These are phyloP conservation scores for Apis florea DNA, from an alignment of 1,140 invertebrate genomes.

Conservation along the genomic window DNA sequence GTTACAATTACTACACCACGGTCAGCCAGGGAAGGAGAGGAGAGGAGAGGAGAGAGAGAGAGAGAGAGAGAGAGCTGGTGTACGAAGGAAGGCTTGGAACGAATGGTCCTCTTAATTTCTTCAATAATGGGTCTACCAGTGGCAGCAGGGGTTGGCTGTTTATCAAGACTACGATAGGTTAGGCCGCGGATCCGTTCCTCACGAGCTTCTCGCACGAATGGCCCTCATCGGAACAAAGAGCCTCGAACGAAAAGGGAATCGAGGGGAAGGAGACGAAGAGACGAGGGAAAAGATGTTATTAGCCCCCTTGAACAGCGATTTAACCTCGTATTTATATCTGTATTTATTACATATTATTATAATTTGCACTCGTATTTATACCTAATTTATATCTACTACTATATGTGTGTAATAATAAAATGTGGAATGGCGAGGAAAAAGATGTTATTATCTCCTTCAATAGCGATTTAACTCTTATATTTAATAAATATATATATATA, in stretches of 20 bases:
- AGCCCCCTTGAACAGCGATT: too few species aligned
- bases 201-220: slow-evolving; percentile 55
- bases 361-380: too few species aligned
- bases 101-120: slow-evolving; percentile 73
- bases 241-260: neutral
- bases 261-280: neutral
- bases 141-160: slow-evolving; percentile 64
- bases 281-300: neutral
- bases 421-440: too few species aligned
- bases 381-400: too few species aligned
- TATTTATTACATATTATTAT: too few species aligned
- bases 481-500: too few species aligned
- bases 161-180: slow-evolving; percentile 64
- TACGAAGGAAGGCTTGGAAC: slow-evolving; percentile 50
- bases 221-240: slow-evolving; percentile 11
- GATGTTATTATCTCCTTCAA: too few species aligned
- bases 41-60: slow-evolving; percentile 19
- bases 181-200: slow-evolving; percentile 52
- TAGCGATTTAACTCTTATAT: too few species aligned
- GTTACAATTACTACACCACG: slow-evolving; percentile 33
- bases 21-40: slow-evolving; percentile 12
- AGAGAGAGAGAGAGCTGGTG: slow-evolving; percentile 15
- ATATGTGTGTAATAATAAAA: too few species aligned
- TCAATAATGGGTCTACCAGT: slow-evolving; percentile 67
- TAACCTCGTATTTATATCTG: too few species aligned